Evolutionary conservation across 2,888 invertebrate genomes (phyloP).

Genomic region (Abscondita cerata): DNA sequence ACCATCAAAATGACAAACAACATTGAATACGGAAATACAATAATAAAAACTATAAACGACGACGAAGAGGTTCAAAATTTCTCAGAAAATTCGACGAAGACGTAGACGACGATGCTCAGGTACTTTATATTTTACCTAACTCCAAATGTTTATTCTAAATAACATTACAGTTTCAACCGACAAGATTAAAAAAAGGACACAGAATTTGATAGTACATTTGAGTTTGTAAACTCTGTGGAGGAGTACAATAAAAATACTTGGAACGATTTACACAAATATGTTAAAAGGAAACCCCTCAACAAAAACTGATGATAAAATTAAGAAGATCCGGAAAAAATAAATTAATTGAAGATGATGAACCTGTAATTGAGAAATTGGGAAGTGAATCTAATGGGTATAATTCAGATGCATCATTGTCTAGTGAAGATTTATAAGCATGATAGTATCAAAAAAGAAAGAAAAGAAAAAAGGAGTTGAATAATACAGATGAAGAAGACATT

Average conservation of each 20-base stretch:
- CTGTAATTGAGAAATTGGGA: constrained; percentile 56
- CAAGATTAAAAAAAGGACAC: constrained; percentile 75
- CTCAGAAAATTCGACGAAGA: constrained; percentile 84
- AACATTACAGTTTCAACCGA: constrained; percentile 78
- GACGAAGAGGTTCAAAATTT: constrained; percentile 81
- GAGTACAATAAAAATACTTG: constrained; percentile 85
- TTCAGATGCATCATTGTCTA: constrained; percentile 72
- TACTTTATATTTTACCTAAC: constrained; percentile 7
- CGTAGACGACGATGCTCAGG: constrained; percentile 68
- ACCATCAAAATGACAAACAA: not conserved
- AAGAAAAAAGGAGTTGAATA: constrained; percentile 61
- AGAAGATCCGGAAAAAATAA: constrained; percentile 58
- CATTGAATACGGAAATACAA: constrained; percentile 13
- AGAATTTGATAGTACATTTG: constrained; percentile 82
- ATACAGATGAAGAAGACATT: constrained; percentile 51
- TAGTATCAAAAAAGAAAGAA: constrained; percentile 70
- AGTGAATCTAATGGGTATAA: constrained; percentile 62
- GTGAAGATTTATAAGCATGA: constrained; percentile 80
- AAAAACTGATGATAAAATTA: constrained; percentile 86
- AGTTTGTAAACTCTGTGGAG: constrained; percentile 77
- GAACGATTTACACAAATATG: constrained; percentile 80
- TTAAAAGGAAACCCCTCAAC: constrained; percentile 80
- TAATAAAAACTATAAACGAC: constrained; percentile 85
- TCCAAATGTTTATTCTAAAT: not conserved
- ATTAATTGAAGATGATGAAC: constrained; percentile 58